These are phyloP conservation scores for Catalaphyllia jardinei DNA, from an alignment of 64 coral and sea anemone species.

Conservation along the genomic window DNA sequence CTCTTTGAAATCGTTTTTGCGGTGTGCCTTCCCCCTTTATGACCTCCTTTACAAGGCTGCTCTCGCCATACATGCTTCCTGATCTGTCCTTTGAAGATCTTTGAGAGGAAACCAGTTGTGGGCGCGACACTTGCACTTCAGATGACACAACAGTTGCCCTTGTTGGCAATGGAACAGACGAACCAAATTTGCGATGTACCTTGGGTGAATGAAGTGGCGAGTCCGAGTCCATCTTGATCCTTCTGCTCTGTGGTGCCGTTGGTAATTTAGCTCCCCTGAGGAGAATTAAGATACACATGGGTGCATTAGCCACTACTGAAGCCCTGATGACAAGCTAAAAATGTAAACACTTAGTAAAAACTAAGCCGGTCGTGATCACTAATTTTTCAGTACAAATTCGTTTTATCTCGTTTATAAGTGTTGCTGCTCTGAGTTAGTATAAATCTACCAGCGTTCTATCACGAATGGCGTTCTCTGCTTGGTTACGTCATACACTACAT, in stretches of 20 bases:
- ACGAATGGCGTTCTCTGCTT: too few species aligned
- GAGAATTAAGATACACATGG: not conserved
- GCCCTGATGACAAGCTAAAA: too few species aligned
- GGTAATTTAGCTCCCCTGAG: conserved; percentile 37
- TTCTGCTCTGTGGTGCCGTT: conserved; percentile 15
- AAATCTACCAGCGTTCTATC: too few species aligned
- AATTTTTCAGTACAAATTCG: too few species aligned
- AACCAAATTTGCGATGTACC: not conserved
- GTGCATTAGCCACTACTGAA: too few species aligned
- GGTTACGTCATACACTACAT: too few species aligned
- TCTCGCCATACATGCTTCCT: conserved; percentile 27
- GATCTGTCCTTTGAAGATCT: conserved; percentile 2
- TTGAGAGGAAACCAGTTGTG: not conserved
- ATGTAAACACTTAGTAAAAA: too few species aligned
- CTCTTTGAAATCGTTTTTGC: conserved; percentile 7
- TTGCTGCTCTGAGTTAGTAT: too few species aligned
- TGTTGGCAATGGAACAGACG: not conserved
- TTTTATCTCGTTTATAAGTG: too few species aligned
- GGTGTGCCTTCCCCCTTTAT: conserved; percentile 45
- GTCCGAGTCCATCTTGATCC: not conserved
- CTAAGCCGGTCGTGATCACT: too few species aligned
- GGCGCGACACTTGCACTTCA: conserved; percentile 12
- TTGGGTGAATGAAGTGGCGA: not conserved
- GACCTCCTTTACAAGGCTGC: not conserved
- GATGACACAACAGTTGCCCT: not conserved